Conservation (phyloP, 2,888 invertebrate genomes). For the Deroplatys truncata region DNA sequence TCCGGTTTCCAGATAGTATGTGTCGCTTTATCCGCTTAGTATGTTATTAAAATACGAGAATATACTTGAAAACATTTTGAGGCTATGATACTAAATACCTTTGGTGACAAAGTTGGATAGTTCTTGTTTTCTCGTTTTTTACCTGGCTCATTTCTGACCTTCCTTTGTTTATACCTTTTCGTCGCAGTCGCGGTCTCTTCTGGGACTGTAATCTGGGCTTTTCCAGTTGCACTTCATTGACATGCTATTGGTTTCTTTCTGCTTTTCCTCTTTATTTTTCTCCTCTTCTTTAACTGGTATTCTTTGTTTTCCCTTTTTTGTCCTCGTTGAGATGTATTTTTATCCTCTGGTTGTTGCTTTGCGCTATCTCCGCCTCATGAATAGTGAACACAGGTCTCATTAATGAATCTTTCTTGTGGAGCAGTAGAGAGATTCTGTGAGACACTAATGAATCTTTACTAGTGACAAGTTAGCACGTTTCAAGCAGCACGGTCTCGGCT, state of each 20-base stretch:
- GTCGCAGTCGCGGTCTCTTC: too few relatives aligned
- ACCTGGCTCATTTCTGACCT: too few relatives aligned
- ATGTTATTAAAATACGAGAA: too few relatives aligned
- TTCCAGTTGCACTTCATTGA: background rate
- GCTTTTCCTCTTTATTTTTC: background rate
- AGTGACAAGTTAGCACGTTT: constrained; percentile 24
- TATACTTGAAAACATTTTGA: too few relatives aligned
- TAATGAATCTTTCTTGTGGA: constrained; percentile 1
- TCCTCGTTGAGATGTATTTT: background rate
- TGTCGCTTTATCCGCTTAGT: too few relatives aligned
- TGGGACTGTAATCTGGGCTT: background rate
- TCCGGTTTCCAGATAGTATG: too few relatives aligned
- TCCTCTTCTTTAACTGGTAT: background rate
- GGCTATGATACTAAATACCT: too few relatives aligned
- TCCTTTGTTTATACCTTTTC: too few relatives aligned
- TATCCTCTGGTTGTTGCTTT: background rate
- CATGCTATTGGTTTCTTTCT: background rate
- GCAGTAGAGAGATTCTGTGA: constrained; percentile 12
- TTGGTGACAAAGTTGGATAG: too few relatives aligned
- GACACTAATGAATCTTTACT: constrained; percentile 22
- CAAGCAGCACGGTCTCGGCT: background rate
- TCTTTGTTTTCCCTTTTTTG: background rate
- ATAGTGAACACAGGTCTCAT: constrained; percentile 15
- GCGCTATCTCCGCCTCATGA: constrained; percentile 8
- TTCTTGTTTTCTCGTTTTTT: too few relatives aligned